These are phyloP conservation scores for Ptychodera flava DNA, from an alignment of 35 echinoderm and acorn worm genomes.

Conservation along the genomic window DNA sequence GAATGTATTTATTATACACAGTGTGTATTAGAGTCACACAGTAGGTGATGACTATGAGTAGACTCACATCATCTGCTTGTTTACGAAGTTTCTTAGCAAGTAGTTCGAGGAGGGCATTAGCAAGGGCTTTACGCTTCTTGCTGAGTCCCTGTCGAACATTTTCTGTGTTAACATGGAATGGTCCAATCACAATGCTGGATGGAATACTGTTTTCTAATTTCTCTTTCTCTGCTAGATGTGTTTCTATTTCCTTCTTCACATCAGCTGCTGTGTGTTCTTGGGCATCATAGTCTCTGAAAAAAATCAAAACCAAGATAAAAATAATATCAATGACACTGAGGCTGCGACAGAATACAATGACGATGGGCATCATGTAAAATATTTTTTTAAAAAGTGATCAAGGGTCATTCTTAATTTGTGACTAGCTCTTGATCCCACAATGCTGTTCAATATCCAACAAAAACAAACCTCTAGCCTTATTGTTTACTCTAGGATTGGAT, in stretches of 20 bases:
- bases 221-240: constrained; percentile 77
- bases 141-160: constrained; percentile 83
- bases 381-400: too few species aligned
- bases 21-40: neutral
- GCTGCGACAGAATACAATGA: too few species aligned
- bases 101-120: constrained; percentile 93
- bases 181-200: constrained; percentile 87
- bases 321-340: too few species aligned
- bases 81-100: constrained; percentile 87
- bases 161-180: constrained; percentile 95
- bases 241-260: constrained; percentile 98
- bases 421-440: too few species aligned
- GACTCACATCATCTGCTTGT: constrained; percentile 96
- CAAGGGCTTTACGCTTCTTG: constrained; percentile 96
- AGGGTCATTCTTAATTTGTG: too few species aligned
- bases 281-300: constrained; percentile 77
- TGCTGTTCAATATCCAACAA: too few species aligned
- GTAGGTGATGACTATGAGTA: neutral
- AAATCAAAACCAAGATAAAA: too few species aligned
- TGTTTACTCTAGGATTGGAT: too few species aligned
- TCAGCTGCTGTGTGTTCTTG: constrained; percentile 90
- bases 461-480: too few species aligned
- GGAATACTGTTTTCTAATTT: constrained; percentile 83
- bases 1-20: neutral
- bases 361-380: too few species aligned